Percentiles rank a stretch among this genome's conserved stretches.
Evolutionary conservation across 2,888 invertebrate species (phyloP).

Genomic region (Tuberolachnus salignus): DNA sequence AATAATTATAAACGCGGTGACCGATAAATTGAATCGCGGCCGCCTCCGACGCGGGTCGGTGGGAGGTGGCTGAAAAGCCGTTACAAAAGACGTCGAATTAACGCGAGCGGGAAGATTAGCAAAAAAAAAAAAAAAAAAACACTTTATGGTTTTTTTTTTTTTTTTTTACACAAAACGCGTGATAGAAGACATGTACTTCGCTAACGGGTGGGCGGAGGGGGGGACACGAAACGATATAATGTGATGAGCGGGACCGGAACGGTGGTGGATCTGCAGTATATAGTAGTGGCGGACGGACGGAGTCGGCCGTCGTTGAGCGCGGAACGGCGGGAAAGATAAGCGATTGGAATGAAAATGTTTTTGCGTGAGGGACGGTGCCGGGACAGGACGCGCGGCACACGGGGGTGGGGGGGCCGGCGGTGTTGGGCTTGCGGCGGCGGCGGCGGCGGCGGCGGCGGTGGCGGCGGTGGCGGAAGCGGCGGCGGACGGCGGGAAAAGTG

Average conservation of each 20-base stretch:
- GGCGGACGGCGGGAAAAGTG: constrained; percentile 26
- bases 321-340: constrained; percentile 51
- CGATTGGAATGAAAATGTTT: constrained; percentile 55
- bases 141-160: constrained; percentile 10
- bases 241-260: neutral
- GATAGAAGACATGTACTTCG: neutral
- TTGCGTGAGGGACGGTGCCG: neutral
- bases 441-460: neutral
- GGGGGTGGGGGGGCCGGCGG: neutral
- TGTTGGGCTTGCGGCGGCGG: too few relatives aligned
- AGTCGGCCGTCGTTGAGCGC: constrained; percentile 41
- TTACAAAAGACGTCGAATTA: neutral
- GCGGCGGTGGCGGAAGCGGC: neutral
- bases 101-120: neutral
- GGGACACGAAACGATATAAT: constrained; percentile 6
- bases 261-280: neutral
- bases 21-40: too few relatives aligned
- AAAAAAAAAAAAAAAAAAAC: neutral
- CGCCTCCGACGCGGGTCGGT: too few relatives aligned
- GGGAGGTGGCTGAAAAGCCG: neutral
- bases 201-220: neutral
- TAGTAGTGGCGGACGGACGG: neutral
- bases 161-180: constrained; percentile 1
- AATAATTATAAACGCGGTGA: too few relatives aligned
- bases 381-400: neutral